These are phyloP conservation scores for Conomelus anceps DNA, from an alignment of 2,888 invertebrate genomes.

Conservation along the genomic window DNA sequence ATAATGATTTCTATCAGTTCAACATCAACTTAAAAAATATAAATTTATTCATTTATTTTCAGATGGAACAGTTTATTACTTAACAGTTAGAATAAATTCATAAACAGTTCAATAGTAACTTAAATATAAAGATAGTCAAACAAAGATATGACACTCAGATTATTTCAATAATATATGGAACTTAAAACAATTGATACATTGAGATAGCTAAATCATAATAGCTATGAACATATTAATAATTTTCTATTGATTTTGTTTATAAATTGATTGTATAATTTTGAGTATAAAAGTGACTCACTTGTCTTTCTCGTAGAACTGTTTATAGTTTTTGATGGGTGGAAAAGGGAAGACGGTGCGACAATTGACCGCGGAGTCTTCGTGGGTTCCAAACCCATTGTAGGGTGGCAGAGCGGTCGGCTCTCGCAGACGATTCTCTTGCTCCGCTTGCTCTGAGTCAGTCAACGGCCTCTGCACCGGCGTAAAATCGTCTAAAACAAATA, in stretches of 20 bases:
- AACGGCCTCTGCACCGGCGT: conserved; percentile 50
- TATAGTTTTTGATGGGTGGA: conserved; percentile 66
- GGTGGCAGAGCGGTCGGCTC: conserved; percentile 58
- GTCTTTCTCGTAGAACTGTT: conserved; percentile 74
- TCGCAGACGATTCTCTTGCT: conserved; percentile 4
- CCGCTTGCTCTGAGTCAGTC: conserved; percentile 26
- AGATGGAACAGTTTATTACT: neutral
- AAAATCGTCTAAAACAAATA: conserved; percentile 53
- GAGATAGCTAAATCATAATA: neutral
- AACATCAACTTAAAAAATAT: too few species aligned
- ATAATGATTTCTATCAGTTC: too few species aligned
- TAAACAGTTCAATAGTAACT: too few species aligned
- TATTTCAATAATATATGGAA: too few species aligned
- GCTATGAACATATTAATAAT: neutral
- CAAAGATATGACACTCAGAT: too few species aligned
- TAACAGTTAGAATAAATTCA: neutral
- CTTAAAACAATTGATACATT: too few species aligned
- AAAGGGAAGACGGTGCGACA: conserved; percentile 75
- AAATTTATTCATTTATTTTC: too few species aligned
- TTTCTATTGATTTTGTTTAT: neutral
- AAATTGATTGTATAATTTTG: neutral
- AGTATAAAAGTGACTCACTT: conserved; percentile 45
- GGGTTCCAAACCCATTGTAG: conserved; percentile 85
- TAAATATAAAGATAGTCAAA: too few species aligned
- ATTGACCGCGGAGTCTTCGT: conserved; percentile 84